Evolutionary conservation across 2,888 invertebrate species (phyloP).

Genomic region (Macrosoma leucophasiata): DNA sequence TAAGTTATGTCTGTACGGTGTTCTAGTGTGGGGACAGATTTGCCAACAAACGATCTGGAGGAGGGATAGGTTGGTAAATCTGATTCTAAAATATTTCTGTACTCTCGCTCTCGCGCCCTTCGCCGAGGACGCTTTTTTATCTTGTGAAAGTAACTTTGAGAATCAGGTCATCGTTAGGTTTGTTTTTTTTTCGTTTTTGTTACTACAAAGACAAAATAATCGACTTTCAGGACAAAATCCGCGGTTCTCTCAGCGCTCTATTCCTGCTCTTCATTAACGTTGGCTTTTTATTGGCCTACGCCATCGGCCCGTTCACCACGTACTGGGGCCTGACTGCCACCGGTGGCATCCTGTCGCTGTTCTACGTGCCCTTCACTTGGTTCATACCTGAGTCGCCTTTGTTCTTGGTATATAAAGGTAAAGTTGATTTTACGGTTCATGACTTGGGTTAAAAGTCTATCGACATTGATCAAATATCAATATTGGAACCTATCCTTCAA

Average conservation of each 20-base stretch:
- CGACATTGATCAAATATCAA: too few species aligned
- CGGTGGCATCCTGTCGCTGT: slow-evolving; percentile 78
- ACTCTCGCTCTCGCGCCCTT: too few species aligned
- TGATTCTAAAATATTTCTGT: too few species aligned
- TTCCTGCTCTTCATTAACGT: slow-evolving; percentile 85
- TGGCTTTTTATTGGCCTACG: slow-evolving; percentile 83
- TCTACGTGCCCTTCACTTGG: slow-evolving; percentile 78
- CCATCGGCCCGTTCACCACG: slow-evolving; percentile 82
- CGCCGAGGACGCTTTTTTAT: too few species aligned
- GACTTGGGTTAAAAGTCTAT: too few species aligned
- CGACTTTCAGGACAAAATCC: slow-evolving; percentile 77
- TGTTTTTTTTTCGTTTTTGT: too few species aligned
- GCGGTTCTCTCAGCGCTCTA: slow-evolving; percentile 87
- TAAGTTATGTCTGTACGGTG: too few species aligned
- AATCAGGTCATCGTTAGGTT: neutral
- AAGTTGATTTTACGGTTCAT: too few species aligned
- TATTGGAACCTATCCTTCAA: too few species aligned
- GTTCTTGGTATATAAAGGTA: slow-evolving; percentile 78
- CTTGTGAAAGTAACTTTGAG: neutral
- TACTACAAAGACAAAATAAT: neutral
- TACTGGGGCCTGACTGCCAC: slow-evolving; percentile 81
- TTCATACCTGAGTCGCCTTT: slow-evolving; percentile 90
- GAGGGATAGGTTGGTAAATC: too few species aligned
- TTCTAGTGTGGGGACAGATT: too few species aligned
- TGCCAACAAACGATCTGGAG: too few species aligned